Conservation (phyloP, 1,140 invertebrate species). For the Macrobrachium rosenbergii region DNA sequence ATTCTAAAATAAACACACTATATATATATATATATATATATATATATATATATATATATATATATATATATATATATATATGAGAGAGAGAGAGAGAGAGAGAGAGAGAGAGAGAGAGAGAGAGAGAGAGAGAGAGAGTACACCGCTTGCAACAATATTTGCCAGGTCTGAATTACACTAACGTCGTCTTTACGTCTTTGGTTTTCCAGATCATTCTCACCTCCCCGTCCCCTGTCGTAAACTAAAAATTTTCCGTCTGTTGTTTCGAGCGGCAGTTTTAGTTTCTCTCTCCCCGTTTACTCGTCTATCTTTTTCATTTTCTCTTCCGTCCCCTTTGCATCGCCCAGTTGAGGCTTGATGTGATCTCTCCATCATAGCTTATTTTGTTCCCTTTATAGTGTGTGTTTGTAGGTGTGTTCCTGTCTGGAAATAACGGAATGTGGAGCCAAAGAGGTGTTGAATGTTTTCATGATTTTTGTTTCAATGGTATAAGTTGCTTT, state of each 20-base stretch:
- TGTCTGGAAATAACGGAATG: neutral
- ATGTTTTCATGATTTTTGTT: neutral
- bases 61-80: too few relatives aligned
- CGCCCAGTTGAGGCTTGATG: neutral
- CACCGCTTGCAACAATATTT: too few relatives aligned
- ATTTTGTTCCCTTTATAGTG: neutral
- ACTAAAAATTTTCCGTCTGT: neutral
- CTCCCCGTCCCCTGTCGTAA: neutral
- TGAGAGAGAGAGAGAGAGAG: too few relatives aligned
- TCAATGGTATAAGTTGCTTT: neutral
- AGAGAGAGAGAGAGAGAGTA: too few relatives aligned
- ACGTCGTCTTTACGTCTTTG: too few relatives aligned
- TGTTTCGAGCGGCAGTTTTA: neutral
- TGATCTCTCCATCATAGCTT: neutral
- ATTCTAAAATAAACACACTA: neutral
- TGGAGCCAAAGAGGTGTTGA: too few relatives aligned
- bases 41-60: neutral
- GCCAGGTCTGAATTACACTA: too few relatives aligned
- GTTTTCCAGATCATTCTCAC: too few relatives aligned
- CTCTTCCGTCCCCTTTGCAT: too few relatives aligned
- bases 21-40: neutral
- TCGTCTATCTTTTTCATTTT: too few relatives aligned
- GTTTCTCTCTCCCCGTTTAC: neutral
- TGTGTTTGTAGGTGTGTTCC: slow-evolving; percentile 12
- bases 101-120: too few relatives aligned